Base-by-base conservation (phyloP, 2,888 invertebrate genomes). In the Drosophila ustulata region DNA sequence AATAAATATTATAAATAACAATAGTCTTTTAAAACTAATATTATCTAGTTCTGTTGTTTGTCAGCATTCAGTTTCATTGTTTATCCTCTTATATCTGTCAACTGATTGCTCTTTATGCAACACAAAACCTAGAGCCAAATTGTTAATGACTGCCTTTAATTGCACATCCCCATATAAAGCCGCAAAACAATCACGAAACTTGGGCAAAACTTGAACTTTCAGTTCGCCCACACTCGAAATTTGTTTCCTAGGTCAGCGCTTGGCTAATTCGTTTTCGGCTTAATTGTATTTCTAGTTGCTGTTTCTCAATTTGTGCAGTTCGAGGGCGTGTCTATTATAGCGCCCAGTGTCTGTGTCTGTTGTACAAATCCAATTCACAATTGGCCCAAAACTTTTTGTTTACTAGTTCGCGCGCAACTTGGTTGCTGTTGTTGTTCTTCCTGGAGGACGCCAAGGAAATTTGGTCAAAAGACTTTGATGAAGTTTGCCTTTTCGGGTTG, bases 351-450 rank as follows among this genome's bases (percentile, higher is more conserved):
- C 77, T 62, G 30, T 30, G 30, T 28, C 28, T 28, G 75, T 46
- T 64, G 64, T 61, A 65, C 68, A 65, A 78, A 78, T 75, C 65
- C 75, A 63, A 74, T 69, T 75, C 78, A 78, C 78, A 74, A 75
- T 85, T 75, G 79, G 70, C 70, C 25, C 64, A 47, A 68, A 88
- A 88, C 75, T 82, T 88, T 84, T 52, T 75, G 69, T 66, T 78
- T 80, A 66, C 74, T 52, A 66, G 55, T 75, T 84, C 61, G 63
- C 75, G 63, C 72, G 53, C 75, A 45, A 52, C 61, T 73, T 61
- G 41, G 25, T 28, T 26, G 46, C 26, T n/a, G 6, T 34, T 34
- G 34, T 37, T 37, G 34, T 4, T 37, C 11, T 1, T 4, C 11
- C 3, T 37, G 37, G 61, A 59, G 55, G 75, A 64, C 61, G 76